phyloP scores from a whole-genome alignment of 2,797 vertebrate species.

The Aselliscus stoliczkanus region DNA sequence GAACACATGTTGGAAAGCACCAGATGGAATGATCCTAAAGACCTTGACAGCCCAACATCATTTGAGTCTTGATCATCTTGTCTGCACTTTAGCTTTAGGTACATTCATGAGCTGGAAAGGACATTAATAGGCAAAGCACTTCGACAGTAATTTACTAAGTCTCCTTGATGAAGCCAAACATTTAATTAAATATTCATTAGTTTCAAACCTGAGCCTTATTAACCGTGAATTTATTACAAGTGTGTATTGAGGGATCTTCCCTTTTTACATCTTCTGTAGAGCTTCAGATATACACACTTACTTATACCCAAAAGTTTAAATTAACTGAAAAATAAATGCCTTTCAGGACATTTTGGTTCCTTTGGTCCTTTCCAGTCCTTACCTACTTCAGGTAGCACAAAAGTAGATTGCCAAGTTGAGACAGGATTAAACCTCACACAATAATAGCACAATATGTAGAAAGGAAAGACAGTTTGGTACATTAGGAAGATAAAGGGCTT shows the following conservation, averaged over 20 bases:
- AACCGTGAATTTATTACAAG: slow-evolving; percentile 45
- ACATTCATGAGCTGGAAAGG: slow-evolving; percentile 25
- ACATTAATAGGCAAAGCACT: slow-evolving; percentile 22
- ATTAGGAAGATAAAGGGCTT: neutral
- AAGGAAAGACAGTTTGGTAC: neutral
- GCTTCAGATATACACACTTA: neutral
- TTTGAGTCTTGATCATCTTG: slow-evolving; percentile 43
- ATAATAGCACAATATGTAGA: neutral
- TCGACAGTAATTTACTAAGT: slow-evolving; percentile 65
- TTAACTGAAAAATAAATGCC: neutral
- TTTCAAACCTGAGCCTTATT: slow-evolving; percentile 55
- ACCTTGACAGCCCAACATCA: neutral
- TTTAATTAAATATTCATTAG: slow-evolving; percentile 68
- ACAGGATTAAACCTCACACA: neutral
- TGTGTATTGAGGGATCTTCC: neutral
- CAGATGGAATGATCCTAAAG: neutral
- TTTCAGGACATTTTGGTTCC: neutral
- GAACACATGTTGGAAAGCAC: neutral
- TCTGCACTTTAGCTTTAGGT: neutral
- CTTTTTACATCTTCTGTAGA: neutral
- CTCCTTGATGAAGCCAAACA: slow-evolving; percentile 61
- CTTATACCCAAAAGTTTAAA: neutral
- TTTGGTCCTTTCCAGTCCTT: neutral
- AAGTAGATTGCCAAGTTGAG: neutral
- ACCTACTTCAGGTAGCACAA: neutral